Base-by-base conservation (phyloP, 2,113 vertebrate genomes). In the Ammospiza nelsoni region DNA sequence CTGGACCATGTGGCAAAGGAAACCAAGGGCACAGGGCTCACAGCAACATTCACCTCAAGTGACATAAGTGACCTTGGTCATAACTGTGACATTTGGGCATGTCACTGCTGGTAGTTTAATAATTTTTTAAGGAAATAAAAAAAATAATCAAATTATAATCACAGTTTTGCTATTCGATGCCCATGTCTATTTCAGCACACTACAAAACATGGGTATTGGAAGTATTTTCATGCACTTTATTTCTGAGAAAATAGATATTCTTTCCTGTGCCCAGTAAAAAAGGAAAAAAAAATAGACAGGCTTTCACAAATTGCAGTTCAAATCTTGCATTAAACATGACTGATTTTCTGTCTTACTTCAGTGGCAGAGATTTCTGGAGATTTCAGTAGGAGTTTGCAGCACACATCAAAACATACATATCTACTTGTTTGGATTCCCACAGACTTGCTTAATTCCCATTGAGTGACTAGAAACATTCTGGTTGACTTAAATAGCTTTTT, bases 401-500 rank as follows among this genome's bases (percentile, higher is more conserved):
- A 54, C 41, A 87, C 37, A 87, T 87, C 77, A 91, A 78, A 95
- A 89, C 41, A 65, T 44, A 68, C 17, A 5, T 61, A 89, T 65
- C 41, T 84, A n/a, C 66, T 87, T 84, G 48, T 89, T 71, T 58
- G 66, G 41, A 81, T 72, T 89, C 84, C n/a, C 49, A 68, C 57
- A 89, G 86, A 39, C 65, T 87, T 52, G 12, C 22, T 67, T 94
- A 87, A 89, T 87, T 92, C 81, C 73, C 66, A 58, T 2, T 52
- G 80, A 92, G 41, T 73, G 28, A 82, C 57, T 76, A 78, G 80
- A 87, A 91, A 91, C 17, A 61, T 84, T 81, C 46, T 94, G 46
- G 27, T 81, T 84, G 69, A 82, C n/a, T 94, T 94, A 84, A 92
- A 87, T 5, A 84, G 66, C n/a, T 89, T 92, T 96, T 90, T 95